Percentiles rank a stretch among this genome's conserved stretches.
These are phyloP conservation scores for Leucozona laternaria DNA, from an alignment of 2,888 invertebrate species.

Conservation along the genomic window DNA sequence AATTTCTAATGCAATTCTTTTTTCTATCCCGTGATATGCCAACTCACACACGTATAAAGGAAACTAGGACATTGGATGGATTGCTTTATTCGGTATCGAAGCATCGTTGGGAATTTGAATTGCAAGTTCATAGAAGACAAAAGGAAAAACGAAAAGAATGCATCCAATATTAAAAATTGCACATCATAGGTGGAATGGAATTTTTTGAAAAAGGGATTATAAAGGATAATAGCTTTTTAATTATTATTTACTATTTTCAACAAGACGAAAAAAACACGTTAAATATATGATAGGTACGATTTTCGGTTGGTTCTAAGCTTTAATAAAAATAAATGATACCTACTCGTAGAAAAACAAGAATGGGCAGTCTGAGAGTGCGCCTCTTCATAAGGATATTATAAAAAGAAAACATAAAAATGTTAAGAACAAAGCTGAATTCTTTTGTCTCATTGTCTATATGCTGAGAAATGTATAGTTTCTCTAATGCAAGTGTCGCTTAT, in stretches of 20 bases:
- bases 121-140: constrained; percentile 22
- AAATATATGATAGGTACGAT: constrained; percentile 11
- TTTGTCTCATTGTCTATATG: constrained; percentile 65
- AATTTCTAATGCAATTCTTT: constrained; percentile 65
- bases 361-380: too few species aligned
- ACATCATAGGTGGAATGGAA: constrained; percentile 32
- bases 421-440: constrained; percentile 26
- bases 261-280: not conserved
- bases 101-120: constrained; percentile 57
- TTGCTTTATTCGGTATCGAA: constrained; percentile 21
- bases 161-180: constrained; percentile 61
- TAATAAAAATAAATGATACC: constrained; percentile 39
- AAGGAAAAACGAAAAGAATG: not conserved
- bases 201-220: constrained; percentile 13
- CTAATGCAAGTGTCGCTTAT: constrained; percentile 55
- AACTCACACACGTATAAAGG: constrained; percentile 24
- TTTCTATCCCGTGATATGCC: not conserved
- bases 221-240: constrained; percentile 52
- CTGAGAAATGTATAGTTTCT: constrained; percentile 38
- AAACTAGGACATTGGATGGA: constrained; percentile 60
- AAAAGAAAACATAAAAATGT: constrained; percentile 16
- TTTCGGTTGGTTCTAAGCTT: not conserved
- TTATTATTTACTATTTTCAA: constrained; percentile 43
- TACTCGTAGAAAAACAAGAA: too few species aligned
- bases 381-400: constrained; percentile 37